Conservation (phyloP, 2,113 vertebrate species). For the Jaculus jaculus region DNA sequence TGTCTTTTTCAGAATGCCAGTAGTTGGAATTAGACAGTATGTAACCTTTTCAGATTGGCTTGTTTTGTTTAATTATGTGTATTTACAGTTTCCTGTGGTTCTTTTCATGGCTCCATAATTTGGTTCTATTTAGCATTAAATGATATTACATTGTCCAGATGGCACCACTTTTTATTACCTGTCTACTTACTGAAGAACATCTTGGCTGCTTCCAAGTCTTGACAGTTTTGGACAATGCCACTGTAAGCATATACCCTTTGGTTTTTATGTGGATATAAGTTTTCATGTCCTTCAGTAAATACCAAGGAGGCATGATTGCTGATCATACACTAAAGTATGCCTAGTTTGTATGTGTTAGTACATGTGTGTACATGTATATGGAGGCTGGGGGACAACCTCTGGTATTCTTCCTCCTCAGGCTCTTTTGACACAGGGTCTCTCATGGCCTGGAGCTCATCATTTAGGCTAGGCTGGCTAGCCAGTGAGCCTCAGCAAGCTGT, state of each 20-base stretch:
- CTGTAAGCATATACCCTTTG: background rate
- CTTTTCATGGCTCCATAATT: background rate
- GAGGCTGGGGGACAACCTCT: too few species aligned
- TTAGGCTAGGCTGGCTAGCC: too few species aligned
- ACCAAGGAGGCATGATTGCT: background rate
- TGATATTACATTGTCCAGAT: background rate
- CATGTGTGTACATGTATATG: too few species aligned
- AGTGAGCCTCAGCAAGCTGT: too few species aligned
- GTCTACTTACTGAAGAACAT: background rate
- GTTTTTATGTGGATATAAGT: background rate
- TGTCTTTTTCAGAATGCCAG: background rate
- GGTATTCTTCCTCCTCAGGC: too few species aligned
- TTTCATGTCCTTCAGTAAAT: constrained; percentile 29
- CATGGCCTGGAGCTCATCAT: too few species aligned
- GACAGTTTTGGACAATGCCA: background rate
- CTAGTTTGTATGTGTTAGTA: too few species aligned
- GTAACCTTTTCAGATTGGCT: too few species aligned
- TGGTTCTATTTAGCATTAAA: constrained; percentile 23
- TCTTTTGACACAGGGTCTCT: too few species aligned
- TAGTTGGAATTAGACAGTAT: too few species aligned
- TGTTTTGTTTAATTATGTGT: background rate
- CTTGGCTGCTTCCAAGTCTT: too few species aligned
- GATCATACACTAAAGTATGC: background rate
- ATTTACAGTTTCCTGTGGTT: background rate
- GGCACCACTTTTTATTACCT: background rate